Evolutionary conservation across 1,140 invertebrate genomes (phyloP), one percentile per base, ranked within the genome.

Genomic region (Brachionus asplanchnoidis): DNA sequence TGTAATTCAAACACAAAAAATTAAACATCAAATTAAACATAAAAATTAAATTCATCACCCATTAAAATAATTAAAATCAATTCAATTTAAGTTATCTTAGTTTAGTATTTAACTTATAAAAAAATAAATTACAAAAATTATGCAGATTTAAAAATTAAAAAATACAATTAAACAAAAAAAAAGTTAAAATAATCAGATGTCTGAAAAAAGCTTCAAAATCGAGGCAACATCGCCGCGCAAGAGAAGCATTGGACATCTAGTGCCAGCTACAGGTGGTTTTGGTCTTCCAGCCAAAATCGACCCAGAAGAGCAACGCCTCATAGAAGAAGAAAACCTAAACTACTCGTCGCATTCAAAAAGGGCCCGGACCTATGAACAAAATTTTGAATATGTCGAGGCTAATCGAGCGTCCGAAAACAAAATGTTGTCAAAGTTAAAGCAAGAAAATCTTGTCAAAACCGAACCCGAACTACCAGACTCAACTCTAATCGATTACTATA

Each of bases 341-440:
- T 65, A 46, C 79, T 50, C 12, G 3, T 53, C 28, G 8, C 11
- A 66, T 65, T 36, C 50, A 53, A 60, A 28, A 11, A n/a, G 26
- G 79, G 20, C 60, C 50, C 2, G 79, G 12, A 82, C 50, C 9
- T 26, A 40, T 12, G 53, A 82, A 65, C 53, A 82, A 68, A 82
- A 82, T 36, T 82, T 53, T 53, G 9, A 80, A 28, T 53, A 80
- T 80, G 44, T 50, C 28, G 73, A 77, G 32, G 6, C 32, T 36
- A 36, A 36, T 36, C 32, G 32, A 36, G 1, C 4, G 0, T 5
- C 32, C 32, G 32, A 36, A 36, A 36, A 36, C 2, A 1, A 36
- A 6, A 6, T 36, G 7, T 5, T 36, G 32, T 36, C 32, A 20
- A 60, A 11, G 36, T 20, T 65, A 65, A 50, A 6, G 4, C 23